These are phyloP conservation scores for Desmophyllum pertusum DNA, from an alignment of 92 coral and sea anemone genomes.

Conservation along the genomic window DNA sequence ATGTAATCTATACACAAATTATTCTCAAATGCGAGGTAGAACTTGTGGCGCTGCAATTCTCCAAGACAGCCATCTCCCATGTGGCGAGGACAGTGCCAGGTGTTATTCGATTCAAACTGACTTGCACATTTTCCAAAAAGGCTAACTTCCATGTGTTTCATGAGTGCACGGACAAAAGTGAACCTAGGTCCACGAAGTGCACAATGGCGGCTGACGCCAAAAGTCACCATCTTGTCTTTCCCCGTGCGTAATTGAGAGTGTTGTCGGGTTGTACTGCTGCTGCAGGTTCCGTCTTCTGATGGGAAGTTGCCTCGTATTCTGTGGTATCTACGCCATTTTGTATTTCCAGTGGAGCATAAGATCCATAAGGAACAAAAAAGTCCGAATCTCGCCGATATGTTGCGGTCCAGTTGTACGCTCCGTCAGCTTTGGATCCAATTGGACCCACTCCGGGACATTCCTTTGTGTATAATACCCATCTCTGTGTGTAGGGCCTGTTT, in stretches of 20 bases:
- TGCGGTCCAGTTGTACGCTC: constrained; percentile 26
- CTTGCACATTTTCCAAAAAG: constrained; percentile 20
- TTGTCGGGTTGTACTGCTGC: background rate
- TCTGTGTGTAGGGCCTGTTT: constrained; percentile 24
- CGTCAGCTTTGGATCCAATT: background rate
- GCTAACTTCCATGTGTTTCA: constrained; percentile 3
- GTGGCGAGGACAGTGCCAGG: background rate
- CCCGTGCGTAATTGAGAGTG: constrained; percentile 5
- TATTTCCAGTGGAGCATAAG: constrained; percentile 8
- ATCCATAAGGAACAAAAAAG: constrained; percentile 33
- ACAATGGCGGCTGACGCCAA: constrained; percentile 30
- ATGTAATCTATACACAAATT: constrained; percentile 41
- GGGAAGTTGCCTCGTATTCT: background rate
- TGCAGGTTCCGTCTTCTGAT: background rate
- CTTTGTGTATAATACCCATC: constrained; percentile 32
- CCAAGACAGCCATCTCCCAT: constrained; percentile 4
- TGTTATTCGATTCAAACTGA: background rate
- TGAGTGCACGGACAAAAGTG: constrained; percentile 14
- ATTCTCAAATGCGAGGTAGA: constrained; percentile 30
- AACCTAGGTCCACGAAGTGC: background rate
- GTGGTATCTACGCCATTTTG: background rate
- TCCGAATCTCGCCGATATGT: constrained; percentile 33
- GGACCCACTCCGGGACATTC: constrained; percentile 14
- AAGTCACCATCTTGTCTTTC: constrained; percentile 25
- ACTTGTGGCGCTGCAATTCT: constrained; percentile 21